phyloP scores from a whole-genome alignment of 2,888 invertebrate species.

The Drosophila stalkeri region DNA sequence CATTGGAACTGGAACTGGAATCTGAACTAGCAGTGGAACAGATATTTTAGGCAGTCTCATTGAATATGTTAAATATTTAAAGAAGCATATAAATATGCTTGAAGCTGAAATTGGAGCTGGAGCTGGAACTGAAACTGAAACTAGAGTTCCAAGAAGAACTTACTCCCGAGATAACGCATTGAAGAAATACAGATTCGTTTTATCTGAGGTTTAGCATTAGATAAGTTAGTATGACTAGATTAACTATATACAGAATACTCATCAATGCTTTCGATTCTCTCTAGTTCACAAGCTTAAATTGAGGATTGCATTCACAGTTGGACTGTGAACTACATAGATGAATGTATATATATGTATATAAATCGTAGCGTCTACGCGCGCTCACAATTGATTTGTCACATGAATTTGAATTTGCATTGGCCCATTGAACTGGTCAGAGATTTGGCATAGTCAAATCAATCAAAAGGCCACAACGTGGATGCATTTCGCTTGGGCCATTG shows the following conservation, averaged over 20 bases:
- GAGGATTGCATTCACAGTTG: constrained; percentile 1
- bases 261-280: not conserved
- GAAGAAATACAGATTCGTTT: not conserved
- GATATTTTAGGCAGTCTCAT: no score
- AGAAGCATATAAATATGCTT: not conserved
- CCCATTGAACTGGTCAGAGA: constrained; percentile 61
- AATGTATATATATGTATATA: no score
- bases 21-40: no score
- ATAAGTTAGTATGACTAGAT: not conserved
- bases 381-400: constrained; percentile 83
- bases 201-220: not conserved
- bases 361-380: constrained; percentile 53
- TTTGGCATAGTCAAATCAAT: constrained; percentile 80
- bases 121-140: not conserved
- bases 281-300: not conserved
- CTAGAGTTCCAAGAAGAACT: not conserved
- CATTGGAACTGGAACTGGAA: no score
- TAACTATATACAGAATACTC: not conserved
- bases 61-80: no score
- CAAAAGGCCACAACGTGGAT: constrained; percentile 50
- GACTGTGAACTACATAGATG: not conserved
- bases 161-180: not conserved
- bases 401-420: constrained; percentile 67
- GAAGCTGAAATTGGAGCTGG: not conserved
- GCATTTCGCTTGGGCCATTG: constrained; percentile 28